Base-by-base conservation (phyloP, 2,888 invertebrate species). In the Brachyptera putata region DNA sequence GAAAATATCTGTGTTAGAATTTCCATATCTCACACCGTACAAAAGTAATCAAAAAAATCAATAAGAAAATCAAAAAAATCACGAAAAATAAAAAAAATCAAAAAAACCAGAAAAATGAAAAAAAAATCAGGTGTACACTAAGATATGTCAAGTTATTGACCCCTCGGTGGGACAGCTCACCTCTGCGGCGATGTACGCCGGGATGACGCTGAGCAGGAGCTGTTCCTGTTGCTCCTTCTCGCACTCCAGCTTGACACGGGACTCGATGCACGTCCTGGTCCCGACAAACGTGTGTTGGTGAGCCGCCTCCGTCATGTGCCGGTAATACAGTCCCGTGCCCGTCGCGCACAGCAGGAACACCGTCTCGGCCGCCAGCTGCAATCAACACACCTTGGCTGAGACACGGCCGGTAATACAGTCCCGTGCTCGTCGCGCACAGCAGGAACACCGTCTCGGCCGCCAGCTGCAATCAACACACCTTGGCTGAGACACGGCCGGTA, bases 221-320 rank as follows among this genome's bases (percentile, higher is more conserved):
- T 94, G 88, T 74, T 95, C 95, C 75, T 95, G 95, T 70, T 94
- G 94, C 70, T 95, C 93, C 67, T 91, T 83, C 75, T 95, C 95
- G 70, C 92, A 91, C 76, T 95, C 95, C 65, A 95, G 77, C 76
- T 93, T 93, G 62, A 95, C 91, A 61, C 95, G 80, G 66, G 94
- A 93, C 73, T 95, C 94, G 64, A 95, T 87, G 68, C 93, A 94
- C 13, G 89, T 91, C 65, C 91, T 81, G 49, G 94, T 95, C 25
- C 94, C 93, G 14, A 89, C 88, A 71, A 95, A 95, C 14, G 95
- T 94, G 69, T 87, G 84, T 68, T 89, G 80, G 72, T 95, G 94
- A 1, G 93, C 91, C 34, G 86, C 83, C 70, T 92, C 90, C 0
- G 93, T 93, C 77, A 95, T 84, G 66, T 89, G 86, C 49, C 94